A percentile compares a stretch with the other conserved stretches of the same genome.
Evolutionary conservation across 1,140 invertebrate genomes (phyloP).

Genomic region (Drosophila leontia): DNA sequence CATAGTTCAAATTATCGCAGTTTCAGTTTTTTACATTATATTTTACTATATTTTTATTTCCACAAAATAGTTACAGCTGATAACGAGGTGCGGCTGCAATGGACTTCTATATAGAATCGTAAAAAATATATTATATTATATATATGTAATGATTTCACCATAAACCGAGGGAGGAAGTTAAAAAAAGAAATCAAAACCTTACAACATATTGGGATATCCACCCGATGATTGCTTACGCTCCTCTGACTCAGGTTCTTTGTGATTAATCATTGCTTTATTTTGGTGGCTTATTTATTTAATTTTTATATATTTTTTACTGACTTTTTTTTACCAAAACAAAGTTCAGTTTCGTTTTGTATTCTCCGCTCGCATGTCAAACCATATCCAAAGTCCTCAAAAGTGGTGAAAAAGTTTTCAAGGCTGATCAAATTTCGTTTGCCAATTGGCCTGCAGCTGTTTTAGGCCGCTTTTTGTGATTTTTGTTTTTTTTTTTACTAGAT

Average conservation of each 20-base stretch:
- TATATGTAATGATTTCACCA: slow-evolving; percentile 5
- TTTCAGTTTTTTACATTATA: slow-evolving; percentile 51
- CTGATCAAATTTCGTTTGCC: slow-evolving; percentile 50
- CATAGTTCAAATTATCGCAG: slow-evolving; percentile 77
- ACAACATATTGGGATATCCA: slow-evolving; percentile 3
- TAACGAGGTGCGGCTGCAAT: slow-evolving; percentile 23
- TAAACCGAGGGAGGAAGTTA: not conserved
- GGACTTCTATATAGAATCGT: slow-evolving; percentile 36
- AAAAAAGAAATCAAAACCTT: slow-evolving; percentile 15
- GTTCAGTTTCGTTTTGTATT: slow-evolving; percentile 15
- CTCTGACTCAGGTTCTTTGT: slow-evolving; percentile 38
- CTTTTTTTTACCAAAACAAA: not conserved
- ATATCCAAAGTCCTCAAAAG: slow-evolving; percentile 5
- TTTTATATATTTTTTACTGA: not conserved
- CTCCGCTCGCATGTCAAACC: not conserved
- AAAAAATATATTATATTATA: no score
- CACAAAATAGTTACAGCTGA: slow-evolving; percentile 62
- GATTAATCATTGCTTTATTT: slow-evolving; percentile 36
- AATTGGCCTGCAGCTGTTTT: slow-evolving; percentile 68
- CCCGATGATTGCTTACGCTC: slow-evolving; percentile 1
- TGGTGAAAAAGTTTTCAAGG: slow-evolving; percentile 28
- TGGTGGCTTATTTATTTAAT: slow-evolving; percentile 8
- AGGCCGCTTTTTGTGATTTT: not conserved
- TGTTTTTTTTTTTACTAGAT: slow-evolving; percentile 48
- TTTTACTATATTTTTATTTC: slow-evolving; percentile 50